Evolutionary conservation across 2,888 invertebrate genomes (phyloP).

Genomic region (Aphidius colemani): DNA sequence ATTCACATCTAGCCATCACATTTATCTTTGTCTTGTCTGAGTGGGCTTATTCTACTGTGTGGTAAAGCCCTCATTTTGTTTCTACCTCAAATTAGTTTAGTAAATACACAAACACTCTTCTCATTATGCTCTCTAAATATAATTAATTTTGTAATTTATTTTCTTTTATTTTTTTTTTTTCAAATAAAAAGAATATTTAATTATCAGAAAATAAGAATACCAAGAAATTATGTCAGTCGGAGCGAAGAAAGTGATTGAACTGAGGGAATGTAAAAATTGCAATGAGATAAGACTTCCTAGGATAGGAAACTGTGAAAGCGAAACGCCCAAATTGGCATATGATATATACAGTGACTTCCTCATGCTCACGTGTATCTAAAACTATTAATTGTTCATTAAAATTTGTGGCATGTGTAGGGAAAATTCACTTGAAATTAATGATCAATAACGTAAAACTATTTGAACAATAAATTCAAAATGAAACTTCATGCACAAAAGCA

Average conservation of each 20-base stretch:
- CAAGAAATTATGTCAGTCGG: neutral
- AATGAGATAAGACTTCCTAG: neutral
- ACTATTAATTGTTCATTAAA: constrained; percentile 23
- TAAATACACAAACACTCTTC: neutral
- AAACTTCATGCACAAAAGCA: neutral
- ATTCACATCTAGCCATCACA: neutral
- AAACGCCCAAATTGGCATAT: neutral
- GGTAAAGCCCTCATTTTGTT: neutral
- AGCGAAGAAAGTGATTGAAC: neutral
- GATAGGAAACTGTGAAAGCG: constrained; percentile 14
- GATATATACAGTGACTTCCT: neutral
- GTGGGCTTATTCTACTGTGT: neutral
- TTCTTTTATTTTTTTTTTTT: too few relatives aligned
- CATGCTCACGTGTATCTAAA: neutral
- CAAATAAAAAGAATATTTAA: neutral
- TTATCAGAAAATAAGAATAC: neutral
- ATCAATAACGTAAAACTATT: constrained; percentile 18
- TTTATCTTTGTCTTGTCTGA: constrained; percentile 7
- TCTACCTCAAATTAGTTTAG: neutral
- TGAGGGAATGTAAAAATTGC: neutral
- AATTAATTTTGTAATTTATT: too few relatives aligned
- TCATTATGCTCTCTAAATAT: neutral
- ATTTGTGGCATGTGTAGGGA: constrained; percentile 26
- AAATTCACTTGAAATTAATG: constrained; percentile 28
- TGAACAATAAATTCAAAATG: neutral